phyloP scores from a whole-genome alignment of 1,140 invertebrate genomes.

The Rhizoglyphus robini region DNA sequence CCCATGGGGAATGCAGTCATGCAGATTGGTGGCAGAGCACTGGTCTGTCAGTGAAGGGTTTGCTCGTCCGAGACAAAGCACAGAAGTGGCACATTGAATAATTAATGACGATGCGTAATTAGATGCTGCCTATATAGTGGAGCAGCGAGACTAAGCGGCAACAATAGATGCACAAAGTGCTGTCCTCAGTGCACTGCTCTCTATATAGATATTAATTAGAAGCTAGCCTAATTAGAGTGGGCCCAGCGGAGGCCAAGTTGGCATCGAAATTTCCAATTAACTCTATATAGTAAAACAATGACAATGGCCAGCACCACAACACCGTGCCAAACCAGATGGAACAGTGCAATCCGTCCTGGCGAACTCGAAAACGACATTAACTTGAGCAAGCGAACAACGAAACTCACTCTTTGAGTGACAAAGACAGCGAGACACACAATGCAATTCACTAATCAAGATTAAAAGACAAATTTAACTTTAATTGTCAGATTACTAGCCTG shows the following conservation, averaged over 20 bases:
- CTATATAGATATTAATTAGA: background rate
- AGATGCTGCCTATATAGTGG: background rate
- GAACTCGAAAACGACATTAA: no score
- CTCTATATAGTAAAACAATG: no score
- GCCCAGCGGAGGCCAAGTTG: no score
- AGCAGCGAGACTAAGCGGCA: background rate
- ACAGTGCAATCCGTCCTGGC: no score
- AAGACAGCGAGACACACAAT: no score
- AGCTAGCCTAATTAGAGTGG: background rate
- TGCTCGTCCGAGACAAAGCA: background rate
- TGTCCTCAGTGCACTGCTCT: no score
- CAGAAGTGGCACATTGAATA: background rate
- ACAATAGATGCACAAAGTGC: no score
- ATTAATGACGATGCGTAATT: conserved; percentile 9
- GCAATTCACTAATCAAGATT: conserved; percentile 10
- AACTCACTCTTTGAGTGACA: no score
- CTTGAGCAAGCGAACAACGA: no score
- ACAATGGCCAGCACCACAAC: no score
- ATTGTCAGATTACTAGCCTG: conserved; percentile 2
- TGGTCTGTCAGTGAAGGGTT: background rate
- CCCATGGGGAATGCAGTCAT: background rate
- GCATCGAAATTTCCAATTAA: background rate
- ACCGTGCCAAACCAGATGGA: no score
- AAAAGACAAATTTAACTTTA: conserved; percentile 5
- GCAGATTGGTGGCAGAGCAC: background rate